Conservation (phyloP, 2,797 vertebrate species). For the Gymnocypris eckloni region DNA sequence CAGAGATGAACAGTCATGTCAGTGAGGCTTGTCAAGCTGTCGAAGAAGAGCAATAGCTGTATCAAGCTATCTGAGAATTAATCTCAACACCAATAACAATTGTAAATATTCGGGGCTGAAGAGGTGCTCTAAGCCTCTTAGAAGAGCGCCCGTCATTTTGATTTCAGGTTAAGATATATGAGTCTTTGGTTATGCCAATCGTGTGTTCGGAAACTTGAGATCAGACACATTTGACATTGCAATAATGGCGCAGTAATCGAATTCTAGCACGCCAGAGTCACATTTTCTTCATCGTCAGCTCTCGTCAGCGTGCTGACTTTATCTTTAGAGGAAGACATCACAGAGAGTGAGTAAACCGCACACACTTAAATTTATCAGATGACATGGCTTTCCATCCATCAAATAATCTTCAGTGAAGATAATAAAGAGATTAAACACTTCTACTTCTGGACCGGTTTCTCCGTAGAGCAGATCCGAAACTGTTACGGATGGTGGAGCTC, state of each 20-base stretch:
- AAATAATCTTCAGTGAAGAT: constrained; percentile 34
- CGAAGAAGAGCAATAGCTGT: constrained; percentile 6
- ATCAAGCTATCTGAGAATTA: constrained; percentile 23
- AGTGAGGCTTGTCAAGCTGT: constrained; percentile 20
- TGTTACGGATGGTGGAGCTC: constrained; percentile 52
- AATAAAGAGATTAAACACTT: constrained; percentile 42
- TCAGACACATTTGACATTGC: constrained; percentile 24
- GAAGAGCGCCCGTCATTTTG: not conserved
- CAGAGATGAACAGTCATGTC: constrained; percentile 39
- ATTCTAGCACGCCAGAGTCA: not conserved
- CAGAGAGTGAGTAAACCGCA: constrained; percentile 24
- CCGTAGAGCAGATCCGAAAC: constrained; percentile 45
- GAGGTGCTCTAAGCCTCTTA: constrained; percentile 14
- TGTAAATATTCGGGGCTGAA: not conserved
- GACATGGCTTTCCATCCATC: constrained; percentile 32
- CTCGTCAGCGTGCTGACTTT: not conserved
- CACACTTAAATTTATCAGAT: constrained; percentile 38
- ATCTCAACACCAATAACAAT: constrained; percentile 28
- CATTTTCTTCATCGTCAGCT: constrained; percentile 27
- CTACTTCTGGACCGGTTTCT: constrained; percentile 32
- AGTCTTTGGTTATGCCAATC: constrained; percentile 30
- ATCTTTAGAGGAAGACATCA: constrained; percentile 40
- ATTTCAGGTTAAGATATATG: constrained; percentile 13
- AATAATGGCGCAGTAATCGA: constrained; percentile 18
- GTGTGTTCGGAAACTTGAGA: constrained; percentile 29